Conservation (phyloP, 2,797 vertebrate species). For the Sparus aurata region DNA sequence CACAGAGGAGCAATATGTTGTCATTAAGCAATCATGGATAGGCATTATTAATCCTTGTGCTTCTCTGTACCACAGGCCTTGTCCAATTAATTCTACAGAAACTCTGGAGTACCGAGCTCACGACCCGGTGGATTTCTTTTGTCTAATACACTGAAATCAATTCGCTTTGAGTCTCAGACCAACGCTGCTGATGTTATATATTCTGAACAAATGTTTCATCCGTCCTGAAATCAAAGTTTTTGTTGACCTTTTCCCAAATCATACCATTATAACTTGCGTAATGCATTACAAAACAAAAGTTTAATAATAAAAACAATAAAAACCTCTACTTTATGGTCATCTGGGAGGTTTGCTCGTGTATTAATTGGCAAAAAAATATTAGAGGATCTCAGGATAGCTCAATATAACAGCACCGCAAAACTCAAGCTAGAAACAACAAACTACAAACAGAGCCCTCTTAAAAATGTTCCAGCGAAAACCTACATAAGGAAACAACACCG, state of each 20-base stretch:
- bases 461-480: too few relatives aligned
- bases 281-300: neutral
- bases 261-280: neutral
- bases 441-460: too few relatives aligned
- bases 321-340: neutral
- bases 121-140: constrained; percentile 35
- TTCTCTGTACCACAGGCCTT: constrained; percentile 24
- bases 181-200: neutral
- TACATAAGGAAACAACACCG: too few relatives aligned
- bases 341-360: too few relatives aligned
- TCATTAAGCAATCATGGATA: constrained; percentile 62
- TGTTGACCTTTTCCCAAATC: neutral
- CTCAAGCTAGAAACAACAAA: too few relatives aligned
- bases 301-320: too few relatives aligned
- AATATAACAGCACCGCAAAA: too few relatives aligned
- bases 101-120: neutral
- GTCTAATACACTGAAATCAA: constrained; percentile 17
- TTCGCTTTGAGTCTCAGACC: constrained; percentile 29
- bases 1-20: constrained; percentile 65
- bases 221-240: neutral
- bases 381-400: too few relatives aligned
- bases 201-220: constrained; percentile 1
- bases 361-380: too few relatives aligned
- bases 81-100: constrained; percentile 51
- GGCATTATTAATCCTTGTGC: constrained; percentile 62